Percentiles rank a stretch among this genome's conserved stretches.
These are phyloP conservation scores for Tychaedon coryphoeus DNA, from an alignment of 2,113 vertebrate species.

Conservation along the genomic window DNA sequence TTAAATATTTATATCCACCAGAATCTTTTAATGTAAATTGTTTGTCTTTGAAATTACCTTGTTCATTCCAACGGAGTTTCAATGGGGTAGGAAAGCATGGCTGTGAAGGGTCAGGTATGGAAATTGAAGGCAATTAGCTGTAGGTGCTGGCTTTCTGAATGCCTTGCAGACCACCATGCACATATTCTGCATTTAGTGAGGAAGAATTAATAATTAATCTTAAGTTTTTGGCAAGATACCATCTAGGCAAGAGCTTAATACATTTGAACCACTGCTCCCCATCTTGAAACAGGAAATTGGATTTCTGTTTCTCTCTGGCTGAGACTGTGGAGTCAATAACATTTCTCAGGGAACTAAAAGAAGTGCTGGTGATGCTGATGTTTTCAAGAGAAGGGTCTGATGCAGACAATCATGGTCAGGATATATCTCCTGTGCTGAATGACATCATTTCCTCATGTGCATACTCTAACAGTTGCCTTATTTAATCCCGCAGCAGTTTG, in stretches of 20 bases:
- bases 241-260: slow-evolving; percentile 24
- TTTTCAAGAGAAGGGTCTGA: not conserved
- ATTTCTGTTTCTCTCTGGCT: slow-evolving; percentile 5
- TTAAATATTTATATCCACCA: not conserved
- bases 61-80: not conserved
- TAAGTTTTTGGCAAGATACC: not conserved
- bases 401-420: not conserved
- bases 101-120: not conserved
- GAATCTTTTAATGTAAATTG: not conserved
- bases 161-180: not conserved
- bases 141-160: not conserved
- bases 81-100: not conserved
- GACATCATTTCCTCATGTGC: not conserved
- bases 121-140: not conserved
- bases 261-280: slow-evolving; percentile 19
- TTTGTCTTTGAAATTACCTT: not conserved
- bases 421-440: not conserved
- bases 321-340: not conserved
- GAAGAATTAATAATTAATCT: slow-evolving; percentile 38
- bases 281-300: slow-evolving; percentile 39
- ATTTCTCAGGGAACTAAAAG: not conserved
- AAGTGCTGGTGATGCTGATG: not conserved
- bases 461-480: not conserved
- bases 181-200: not conserved
- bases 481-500: not conserved